Percentiles rank a stretch among this genome's conserved stretches.
These are phyloP conservation scores for Drosophila suzukii DNA, from an alignment of 1,140 invertebrate genomes.

Conservation along the genomic window DNA sequence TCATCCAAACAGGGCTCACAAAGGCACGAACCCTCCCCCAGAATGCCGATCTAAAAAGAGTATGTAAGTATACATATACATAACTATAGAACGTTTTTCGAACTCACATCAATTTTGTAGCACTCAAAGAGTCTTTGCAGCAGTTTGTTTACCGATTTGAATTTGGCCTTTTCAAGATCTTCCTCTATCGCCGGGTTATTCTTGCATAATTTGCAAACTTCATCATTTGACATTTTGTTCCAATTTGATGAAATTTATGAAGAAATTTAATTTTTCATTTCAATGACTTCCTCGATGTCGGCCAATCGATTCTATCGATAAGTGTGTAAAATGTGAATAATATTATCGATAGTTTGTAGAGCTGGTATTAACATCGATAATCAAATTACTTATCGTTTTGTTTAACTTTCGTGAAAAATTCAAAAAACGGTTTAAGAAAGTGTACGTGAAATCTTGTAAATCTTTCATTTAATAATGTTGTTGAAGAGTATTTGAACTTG, in stretches of 20 bases:
- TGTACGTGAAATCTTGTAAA: too few species aligned
- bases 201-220: conserved; percentile 24
- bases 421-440: too few species aligned
- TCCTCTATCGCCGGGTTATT: background rate
- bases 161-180: conserved; percentile 10
- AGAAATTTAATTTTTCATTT: background rate
- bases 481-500: too few species aligned
- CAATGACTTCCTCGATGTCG: too few species aligned
- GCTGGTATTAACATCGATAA: too few species aligned
- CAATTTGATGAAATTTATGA: background rate
- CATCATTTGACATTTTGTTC: background rate
- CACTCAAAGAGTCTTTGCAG: conserved; percentile 24
- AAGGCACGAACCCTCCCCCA: conserved; percentile 10
- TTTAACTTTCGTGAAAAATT: too few species aligned
- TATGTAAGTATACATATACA: background rate
- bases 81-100: background rate
- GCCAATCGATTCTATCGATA: too few species aligned
- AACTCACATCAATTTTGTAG: conserved; percentile 43
- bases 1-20: conserved; percentile 9
- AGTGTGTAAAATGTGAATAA: too few species aligned
- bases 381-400: too few species aligned
- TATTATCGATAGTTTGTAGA: too few species aligned
- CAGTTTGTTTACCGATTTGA: conserved; percentile 17
- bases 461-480: too few species aligned
- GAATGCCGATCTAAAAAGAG: background rate